Percentiles rank a stretch among this genome's conserved stretches.
phyloP scores from a whole-genome alignment of 1,140 invertebrate genomes.

The Bombus superbus region DNA sequence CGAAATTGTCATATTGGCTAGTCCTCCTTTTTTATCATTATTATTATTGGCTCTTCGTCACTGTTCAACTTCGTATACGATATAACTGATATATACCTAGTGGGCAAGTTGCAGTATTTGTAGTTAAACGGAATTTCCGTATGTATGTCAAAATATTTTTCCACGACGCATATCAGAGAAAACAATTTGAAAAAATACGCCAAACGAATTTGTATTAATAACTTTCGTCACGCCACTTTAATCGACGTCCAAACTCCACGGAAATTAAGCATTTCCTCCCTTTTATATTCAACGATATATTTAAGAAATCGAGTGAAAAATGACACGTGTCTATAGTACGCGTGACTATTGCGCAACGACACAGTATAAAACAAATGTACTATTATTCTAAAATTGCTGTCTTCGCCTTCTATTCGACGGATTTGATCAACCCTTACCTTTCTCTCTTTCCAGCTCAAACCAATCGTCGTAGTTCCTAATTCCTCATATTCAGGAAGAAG shows the following conservation, averaged over 20 bases:
- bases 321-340: too few species aligned
- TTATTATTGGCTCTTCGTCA: not conserved
- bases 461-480: not conserved
- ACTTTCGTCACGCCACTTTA: too few species aligned
- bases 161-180: too few species aligned
- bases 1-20: conserved; percentile 42
- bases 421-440: not conserved
- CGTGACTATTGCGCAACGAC: too few species aligned
- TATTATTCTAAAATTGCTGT: too few species aligned
- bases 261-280: too few species aligned
- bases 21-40: not conserved
- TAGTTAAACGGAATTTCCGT: not conserved
- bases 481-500: too few species aligned
- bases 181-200: not conserved
- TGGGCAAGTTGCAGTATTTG: not conserved
- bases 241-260: too few species aligned
- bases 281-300: too few species aligned
- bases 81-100: not conserved
- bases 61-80: not conserved
- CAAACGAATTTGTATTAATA: too few species aligned
- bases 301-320: too few species aligned
- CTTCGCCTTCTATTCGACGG: not conserved
- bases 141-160: not conserved
- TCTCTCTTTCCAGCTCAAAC: not conserved
- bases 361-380: too few species aligned